Conservation (phyloP, 2,797 vertebrate species). For the Otolemur crassicaudatus region DNA sequence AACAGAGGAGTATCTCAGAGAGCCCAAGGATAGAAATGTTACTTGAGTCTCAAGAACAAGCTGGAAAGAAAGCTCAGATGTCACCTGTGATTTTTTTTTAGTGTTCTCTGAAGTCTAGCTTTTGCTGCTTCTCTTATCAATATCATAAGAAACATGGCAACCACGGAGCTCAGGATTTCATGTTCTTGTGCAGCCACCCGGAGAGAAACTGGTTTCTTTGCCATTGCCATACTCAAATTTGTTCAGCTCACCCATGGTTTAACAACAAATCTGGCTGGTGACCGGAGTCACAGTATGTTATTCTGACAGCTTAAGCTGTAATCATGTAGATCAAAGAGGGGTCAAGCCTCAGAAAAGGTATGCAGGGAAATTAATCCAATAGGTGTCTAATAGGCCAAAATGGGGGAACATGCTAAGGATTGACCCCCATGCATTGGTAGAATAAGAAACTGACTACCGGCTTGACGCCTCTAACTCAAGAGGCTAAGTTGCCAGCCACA, state of each 20-base stretch:
- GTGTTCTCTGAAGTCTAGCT: not conserved
- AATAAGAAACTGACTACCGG: not conserved
- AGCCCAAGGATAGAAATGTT: not conserved
- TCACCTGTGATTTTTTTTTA: not conserved
- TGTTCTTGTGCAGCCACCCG: not conserved
- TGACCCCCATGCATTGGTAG: not conserved
- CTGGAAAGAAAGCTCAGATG: not conserved
- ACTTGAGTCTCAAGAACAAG: not conserved
- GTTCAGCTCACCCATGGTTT: not conserved
- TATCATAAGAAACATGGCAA: not conserved
- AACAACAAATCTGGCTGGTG: not conserved
- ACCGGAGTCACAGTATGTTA: not conserved
- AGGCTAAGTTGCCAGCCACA: no score
- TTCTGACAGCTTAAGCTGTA: not conserved
- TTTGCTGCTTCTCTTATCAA: slow-evolving; percentile 21
- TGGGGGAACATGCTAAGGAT: not conserved
- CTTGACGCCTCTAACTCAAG: no score
- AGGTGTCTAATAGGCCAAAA: not conserved
- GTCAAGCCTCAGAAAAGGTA: not conserved
- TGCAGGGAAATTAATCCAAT: not conserved
- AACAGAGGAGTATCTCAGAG: not conserved
- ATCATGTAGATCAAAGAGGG: not conserved
- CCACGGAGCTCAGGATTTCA: not conserved
- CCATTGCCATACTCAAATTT: slow-evolving; percentile 15
- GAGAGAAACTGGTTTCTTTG: slow-evolving; percentile 24